Evolutionary conservation across 2,113 vertebrate species (phyloP).

Genomic region (human (Homo sapiens)): DNA sequence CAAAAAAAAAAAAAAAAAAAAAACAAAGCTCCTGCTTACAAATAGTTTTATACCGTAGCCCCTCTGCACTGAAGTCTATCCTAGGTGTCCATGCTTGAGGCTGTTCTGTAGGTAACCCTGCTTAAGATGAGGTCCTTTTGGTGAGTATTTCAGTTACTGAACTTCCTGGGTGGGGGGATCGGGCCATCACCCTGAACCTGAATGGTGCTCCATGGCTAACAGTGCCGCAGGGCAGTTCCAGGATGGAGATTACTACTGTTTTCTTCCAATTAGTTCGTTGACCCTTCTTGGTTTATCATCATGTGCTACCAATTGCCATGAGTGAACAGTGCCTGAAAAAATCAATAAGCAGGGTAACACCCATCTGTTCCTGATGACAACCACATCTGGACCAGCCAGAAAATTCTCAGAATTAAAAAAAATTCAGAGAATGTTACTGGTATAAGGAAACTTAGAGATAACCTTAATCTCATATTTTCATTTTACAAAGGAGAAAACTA

Average conservation of each 20-base stretch:
- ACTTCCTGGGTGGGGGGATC: neutral
- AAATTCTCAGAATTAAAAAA: slow-evolving; percentile 40
- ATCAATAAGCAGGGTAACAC: neutral
- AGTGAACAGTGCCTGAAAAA: neutral
- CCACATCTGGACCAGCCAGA: neutral
- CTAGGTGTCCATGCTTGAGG: too few species aligned
- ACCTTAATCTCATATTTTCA: neutral
- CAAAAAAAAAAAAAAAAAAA: neutral
- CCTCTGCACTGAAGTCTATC: neutral
- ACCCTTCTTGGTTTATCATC: neutral
- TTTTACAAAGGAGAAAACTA: neutral
- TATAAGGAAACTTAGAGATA: neutral
- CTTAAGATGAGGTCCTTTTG: neutral
- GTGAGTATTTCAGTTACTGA: neutral
- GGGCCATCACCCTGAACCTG: neutral
- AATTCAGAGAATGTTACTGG: neutral
- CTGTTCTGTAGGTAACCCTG: neutral
- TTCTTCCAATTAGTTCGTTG: neutral
- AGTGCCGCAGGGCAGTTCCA: neutral
- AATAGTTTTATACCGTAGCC: neutral
- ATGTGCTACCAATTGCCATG: neutral
- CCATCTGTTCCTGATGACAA: neutral
- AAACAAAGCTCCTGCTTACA: neutral
- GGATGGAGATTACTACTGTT: neutral
- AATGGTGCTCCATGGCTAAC: neutral